phyloP scores from a whole-genome alignment of 2,888 invertebrate genomes.

The Drosophila dives region DNA sequence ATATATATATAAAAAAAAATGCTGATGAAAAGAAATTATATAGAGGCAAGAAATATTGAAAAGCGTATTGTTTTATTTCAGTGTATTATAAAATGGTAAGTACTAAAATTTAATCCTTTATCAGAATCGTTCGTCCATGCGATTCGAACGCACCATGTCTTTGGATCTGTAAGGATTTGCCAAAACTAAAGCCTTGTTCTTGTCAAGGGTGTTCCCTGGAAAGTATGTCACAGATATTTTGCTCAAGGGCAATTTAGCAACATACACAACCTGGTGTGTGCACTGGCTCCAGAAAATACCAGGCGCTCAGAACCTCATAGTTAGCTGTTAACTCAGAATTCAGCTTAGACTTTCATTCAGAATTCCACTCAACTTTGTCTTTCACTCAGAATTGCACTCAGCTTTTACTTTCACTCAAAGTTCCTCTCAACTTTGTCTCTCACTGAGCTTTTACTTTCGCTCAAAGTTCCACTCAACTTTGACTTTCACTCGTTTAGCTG shows the following conservation, averaged over 20 bases:
- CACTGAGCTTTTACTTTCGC: not conserved
- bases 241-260: not conserved
- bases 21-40: conserved; percentile 68
- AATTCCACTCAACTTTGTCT: too few relatives aligned
- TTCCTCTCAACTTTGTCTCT: too few relatives aligned
- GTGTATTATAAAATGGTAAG: not conserved
- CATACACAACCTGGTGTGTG: not conserved
- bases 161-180: not conserved
- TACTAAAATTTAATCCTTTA: not conserved
- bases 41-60: conserved; percentile 63
- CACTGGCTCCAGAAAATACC: not conserved
- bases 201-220: not conserved
- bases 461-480: not conserved
- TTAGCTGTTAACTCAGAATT: too few relatives aligned
- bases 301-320: too few relatives aligned
- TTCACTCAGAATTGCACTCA: too few relatives aligned
- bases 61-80: conserved; percentile 25
- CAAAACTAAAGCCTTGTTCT: not conserved
- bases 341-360: not conserved
- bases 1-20: conserved; percentile 53
- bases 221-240: not conserved
- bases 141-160: not conserved
- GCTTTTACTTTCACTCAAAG: not conserved
- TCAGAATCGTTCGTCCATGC: not conserved
- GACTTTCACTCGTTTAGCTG: not conserved